Conservation (phyloP, 1,140 invertebrate genomes). For the Halyomorpha halys region DNA sequence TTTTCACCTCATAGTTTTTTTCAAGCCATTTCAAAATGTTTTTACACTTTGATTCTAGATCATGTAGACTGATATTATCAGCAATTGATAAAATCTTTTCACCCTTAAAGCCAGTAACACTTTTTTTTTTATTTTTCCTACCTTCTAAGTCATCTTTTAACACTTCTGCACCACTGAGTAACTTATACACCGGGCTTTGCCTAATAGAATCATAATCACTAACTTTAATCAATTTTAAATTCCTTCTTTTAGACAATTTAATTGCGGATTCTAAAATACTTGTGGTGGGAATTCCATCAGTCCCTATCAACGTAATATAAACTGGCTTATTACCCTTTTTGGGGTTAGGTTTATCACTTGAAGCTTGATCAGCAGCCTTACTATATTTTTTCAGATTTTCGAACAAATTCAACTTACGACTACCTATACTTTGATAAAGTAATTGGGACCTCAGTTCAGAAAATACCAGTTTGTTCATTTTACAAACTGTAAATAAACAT, state of each 20-base stretch:
- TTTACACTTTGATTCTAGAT: constrained; percentile 18
- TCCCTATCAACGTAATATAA: constrained; percentile 9
- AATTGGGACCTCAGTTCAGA: too few relatives aligned
- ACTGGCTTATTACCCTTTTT: too few relatives aligned
- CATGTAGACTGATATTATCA: constrained; percentile 11
- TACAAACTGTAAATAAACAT: too few relatives aligned
- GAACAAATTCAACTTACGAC: too few relatives aligned
- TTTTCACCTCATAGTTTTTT: constrained; percentile 17
- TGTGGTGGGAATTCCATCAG: background rate
- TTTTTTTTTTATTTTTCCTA: constrained; percentile 15
- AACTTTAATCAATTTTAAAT: constrained; percentile 23
- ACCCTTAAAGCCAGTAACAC: constrained; percentile 14
- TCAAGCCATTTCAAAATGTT: constrained; percentile 16
- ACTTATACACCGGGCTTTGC: constrained; percentile 17
- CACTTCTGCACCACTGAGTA: constrained; percentile 2
- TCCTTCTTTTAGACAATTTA: constrained; percentile 18
- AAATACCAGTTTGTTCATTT: too few relatives aligned
- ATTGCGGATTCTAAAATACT: constrained; percentile 3
- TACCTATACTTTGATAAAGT: too few relatives aligned
- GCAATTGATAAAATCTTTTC: constrained; percentile 20
- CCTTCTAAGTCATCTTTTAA: constrained; percentile 5
- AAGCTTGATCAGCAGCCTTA: too few relatives aligned
- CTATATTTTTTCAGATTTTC: too few relatives aligned
- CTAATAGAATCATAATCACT: constrained; percentile 17
- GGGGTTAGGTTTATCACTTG: too few relatives aligned